Conservation (phyloP, 2,888 invertebrate genomes). For the Andrena dorsata region DNA sequence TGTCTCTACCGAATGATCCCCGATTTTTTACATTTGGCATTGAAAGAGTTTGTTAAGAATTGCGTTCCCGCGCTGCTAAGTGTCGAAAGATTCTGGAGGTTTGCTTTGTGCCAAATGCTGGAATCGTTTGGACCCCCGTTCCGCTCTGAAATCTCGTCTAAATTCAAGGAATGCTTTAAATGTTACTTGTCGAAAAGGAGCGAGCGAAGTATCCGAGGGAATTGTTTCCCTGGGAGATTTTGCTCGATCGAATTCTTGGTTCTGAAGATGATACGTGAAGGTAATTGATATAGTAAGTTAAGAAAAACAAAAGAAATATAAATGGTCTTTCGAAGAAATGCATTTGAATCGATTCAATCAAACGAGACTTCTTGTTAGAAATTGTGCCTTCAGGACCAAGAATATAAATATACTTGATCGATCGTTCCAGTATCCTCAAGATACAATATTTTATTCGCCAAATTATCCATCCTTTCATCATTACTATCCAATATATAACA, state of each 20-base stretch:
- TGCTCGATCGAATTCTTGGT: constrained; percentile 14
- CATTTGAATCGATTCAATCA: background rate
- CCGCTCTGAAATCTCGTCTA: constrained; percentile 26
- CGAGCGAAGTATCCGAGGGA: constrained; percentile 16
- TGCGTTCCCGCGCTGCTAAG: background rate
- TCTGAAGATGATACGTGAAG: background rate
- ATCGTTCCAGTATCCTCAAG: background rate
- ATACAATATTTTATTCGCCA: background rate
- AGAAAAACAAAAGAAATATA: background rate
- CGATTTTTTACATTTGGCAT: constrained; percentile 36
- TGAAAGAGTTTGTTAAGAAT: background rate
- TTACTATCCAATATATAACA: background rate
- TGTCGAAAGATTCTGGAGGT: background rate
- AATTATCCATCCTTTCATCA: background rate
- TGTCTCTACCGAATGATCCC: background rate
- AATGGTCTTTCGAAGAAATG: background rate
- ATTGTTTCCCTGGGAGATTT: background rate
- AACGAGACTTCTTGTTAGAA: background rate
- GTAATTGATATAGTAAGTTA: background rate
- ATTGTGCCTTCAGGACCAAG: constrained; percentile 24
- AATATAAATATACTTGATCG: constrained; percentile 31
- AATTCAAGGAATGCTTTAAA: constrained; percentile 60
- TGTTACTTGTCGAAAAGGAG: constrained; percentile 8
- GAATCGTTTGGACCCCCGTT: constrained; percentile 18
- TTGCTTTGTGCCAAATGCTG: constrained; percentile 15